Base-by-base conservation (phyloP, 2,113 vertebrate genomes). In the Marcusenius ussheri region DNA sequence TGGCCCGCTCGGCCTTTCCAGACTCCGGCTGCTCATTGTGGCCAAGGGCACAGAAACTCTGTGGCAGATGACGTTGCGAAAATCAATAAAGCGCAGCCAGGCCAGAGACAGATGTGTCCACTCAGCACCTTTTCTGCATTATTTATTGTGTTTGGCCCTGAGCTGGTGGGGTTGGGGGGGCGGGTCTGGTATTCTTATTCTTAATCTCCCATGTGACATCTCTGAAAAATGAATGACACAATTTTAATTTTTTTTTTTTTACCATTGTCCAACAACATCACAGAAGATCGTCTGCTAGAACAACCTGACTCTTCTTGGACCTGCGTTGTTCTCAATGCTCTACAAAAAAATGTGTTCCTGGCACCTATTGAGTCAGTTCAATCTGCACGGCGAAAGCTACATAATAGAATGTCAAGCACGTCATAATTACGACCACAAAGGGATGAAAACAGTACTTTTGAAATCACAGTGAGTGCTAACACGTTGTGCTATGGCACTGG, bases 1-100 rank as follows among this genome's bases (percentile, higher is more conserved):
- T 3, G 89, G 46, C 89, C 84, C 89, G 2, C 83, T 93, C 92
- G 95, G 93, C 90, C 91, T 93, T 96, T 96, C 96, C 93, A 96
- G 93, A 91, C 92, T 77, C 93, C 91, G 91, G 89, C 91, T 45
- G 91, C 91, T 90, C 90, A 94, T 94, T 95, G 94, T 94, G 91
- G 62, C 88, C 88, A 83, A 91, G 88, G 90, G 91, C 83, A 93
- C 93, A 90, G 93, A 93, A 93, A 93, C 91, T 92, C 70, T 42
- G 62, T 46, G 88, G 92, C 84, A 95, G 95, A 95, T 94, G 93
- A 95, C 94, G 91, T 92, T 92, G 94, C 95, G 91, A 93, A 91
- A 92, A 80, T 10, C 85, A 87, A 35, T 35, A 53, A 8, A 47
- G 42, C 2, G 19, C 2, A 2, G 45, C 24, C 58, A 58, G 45